These are phyloP conservation scores for Adela reaumurella DNA, from an alignment of 2,888 invertebrate species.

Conservation along the genomic window DNA sequence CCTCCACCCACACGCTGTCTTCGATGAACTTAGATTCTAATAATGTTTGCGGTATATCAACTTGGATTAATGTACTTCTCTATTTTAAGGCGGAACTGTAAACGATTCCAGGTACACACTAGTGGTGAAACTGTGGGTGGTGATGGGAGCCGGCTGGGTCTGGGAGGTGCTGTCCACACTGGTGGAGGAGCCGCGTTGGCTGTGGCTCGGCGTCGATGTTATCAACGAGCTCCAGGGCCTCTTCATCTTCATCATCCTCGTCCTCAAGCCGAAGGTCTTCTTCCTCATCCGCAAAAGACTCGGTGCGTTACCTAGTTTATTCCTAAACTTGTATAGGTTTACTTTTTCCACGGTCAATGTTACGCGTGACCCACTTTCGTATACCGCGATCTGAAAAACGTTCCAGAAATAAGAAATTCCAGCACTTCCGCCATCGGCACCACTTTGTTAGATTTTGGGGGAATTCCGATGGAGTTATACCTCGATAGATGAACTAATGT, in stretches of 20 bases:
- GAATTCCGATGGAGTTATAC: background rate
- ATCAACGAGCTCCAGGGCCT: slow-evolving; percentile 70
- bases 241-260: slow-evolving; percentile 68
- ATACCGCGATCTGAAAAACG: no score
- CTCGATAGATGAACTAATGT: background rate
- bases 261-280: slow-evolving; percentile 65
- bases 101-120: slow-evolving; percentile 69
- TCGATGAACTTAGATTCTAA: no score
- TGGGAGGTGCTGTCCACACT: slow-evolving; percentile 63
- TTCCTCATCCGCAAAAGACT: slow-evolving; percentile 54
- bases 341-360: no score
- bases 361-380: no score
- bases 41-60: no score
- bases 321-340: background rate
- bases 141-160: slow-evolving; percentile 76
- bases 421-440: no score
- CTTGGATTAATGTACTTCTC: no score
- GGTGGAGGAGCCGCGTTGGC: slow-evolving; percentile 41
- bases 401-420: no score
- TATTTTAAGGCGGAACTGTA: no score
- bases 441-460: no score
- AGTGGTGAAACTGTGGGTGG: slow-evolving; percentile 71
- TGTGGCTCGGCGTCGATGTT: slow-evolving; percentile 58
- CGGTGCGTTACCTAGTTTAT: slow-evolving; percentile 29
- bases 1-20: no score